These are phyloP conservation scores for Oeneis ivallda DNA, from an alignment of 2,888 invertebrate species.

Conservation along the genomic window DNA sequence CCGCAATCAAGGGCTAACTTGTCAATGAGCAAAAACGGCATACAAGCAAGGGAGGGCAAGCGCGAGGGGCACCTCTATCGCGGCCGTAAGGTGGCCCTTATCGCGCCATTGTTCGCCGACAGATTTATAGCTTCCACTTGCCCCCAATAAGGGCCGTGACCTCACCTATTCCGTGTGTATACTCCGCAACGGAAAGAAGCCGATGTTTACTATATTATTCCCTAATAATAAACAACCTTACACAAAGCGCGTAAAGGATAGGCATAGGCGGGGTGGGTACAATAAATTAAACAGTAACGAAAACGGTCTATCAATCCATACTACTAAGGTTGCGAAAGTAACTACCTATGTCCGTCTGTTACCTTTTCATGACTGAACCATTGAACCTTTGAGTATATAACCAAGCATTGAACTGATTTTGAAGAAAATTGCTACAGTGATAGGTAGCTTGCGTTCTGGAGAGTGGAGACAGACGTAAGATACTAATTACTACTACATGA, in stretches of 20 bases:
- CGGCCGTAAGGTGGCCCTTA: conserved; percentile 74
- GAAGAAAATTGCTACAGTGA: no score
- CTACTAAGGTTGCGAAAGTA: no score
- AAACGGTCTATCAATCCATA: no score
- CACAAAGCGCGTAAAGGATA: background rate
- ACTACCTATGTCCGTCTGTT: no score
- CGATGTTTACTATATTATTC: conserved; percentile 24
- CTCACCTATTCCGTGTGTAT: conserved; percentile 51
- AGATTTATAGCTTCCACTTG: conserved; percentile 82
- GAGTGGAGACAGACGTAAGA: no score
- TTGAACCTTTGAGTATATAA: no score
- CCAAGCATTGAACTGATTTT: no score
- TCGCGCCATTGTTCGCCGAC: conserved; percentile 79
- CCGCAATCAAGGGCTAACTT: background rate
- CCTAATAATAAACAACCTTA: conserved; percentile 1
- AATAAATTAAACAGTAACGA: no score
- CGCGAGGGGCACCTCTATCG: conserved; percentile 49
- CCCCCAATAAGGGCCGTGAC: conserved; percentile 80
- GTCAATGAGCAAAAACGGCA: background rate
- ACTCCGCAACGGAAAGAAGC: conserved; percentile 51
- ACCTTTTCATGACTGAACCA: no score
- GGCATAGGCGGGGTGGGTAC: no score
- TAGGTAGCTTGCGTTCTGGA: no score
- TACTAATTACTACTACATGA: no score
- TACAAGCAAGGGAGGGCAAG: background rate